phyloP scores from a whole-genome alignment of 2,888 invertebrate species.

The Troides aeacus region DNA sequence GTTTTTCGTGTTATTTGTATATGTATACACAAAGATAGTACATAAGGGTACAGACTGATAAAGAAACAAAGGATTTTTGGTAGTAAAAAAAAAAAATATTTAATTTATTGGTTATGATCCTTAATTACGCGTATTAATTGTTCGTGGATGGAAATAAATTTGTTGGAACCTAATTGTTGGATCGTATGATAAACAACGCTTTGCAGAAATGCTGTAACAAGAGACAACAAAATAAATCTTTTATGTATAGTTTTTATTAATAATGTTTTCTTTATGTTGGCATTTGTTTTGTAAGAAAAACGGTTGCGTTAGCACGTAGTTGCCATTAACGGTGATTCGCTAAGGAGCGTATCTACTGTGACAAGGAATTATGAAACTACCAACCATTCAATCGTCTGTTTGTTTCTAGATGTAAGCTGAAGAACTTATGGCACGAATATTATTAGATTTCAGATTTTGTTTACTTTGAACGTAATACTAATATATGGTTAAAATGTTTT shows the following conservation, averaged over 20 bases:
- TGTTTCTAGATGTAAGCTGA: not conserved
- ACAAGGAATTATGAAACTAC: conserved; percentile 13
- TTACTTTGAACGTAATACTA: too few relatives aligned
- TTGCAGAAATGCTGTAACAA: not conserved
- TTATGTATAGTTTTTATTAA: conserved; percentile 5
- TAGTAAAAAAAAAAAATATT: too few relatives aligned
- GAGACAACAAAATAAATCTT: conserved; percentile 11
- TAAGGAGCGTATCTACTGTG: conserved; percentile 5
- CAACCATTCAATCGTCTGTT: not conserved
- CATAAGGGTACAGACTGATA: too few relatives aligned
- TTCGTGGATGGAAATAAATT: not conserved
- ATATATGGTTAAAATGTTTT: too few relatives aligned
- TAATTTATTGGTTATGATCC: too few relatives aligned
- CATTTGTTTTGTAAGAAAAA: conserved; percentile 15
- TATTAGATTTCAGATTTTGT: not conserved
- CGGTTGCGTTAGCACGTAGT: conserved; percentile 23
- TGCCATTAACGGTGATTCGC: conserved; percentile 24
- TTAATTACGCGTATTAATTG: not conserved
- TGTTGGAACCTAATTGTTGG: not conserved
- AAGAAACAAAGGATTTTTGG: too few relatives aligned
- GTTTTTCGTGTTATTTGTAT: too few relatives aligned
- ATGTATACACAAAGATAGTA: too few relatives aligned
- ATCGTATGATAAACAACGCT: not conserved
- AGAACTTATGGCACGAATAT: not conserved
- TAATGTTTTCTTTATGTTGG: conserved; percentile 18